Evolutionary conservation across 2,888 invertebrate species (phyloP).

Genomic region (Hirudinaria manillensis): DNA sequence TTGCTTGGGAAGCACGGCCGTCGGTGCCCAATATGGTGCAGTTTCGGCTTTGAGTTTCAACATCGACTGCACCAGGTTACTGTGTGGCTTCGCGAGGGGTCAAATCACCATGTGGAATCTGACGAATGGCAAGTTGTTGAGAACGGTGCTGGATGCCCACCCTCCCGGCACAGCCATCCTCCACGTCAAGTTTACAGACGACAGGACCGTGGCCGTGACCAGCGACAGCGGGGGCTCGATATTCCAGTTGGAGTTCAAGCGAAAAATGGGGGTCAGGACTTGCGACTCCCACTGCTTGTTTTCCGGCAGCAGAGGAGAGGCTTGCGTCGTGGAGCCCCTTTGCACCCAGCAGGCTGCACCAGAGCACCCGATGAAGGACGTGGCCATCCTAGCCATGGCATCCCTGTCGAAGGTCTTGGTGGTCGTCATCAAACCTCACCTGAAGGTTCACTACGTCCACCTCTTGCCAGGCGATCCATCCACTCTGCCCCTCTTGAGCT

Average conservation of each 20-base stretch:
- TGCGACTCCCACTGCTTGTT: slow-evolving; percentile 84
- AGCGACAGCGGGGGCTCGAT: slow-evolving; percentile 93
- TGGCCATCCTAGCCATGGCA: slow-evolving; percentile 81
- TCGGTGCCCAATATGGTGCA: slow-evolving; percentile 67
- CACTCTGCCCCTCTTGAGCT: slow-evolving; percentile 80
- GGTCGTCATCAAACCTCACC: slow-evolving; percentile 70
- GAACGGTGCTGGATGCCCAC: slow-evolving; percentile 71
- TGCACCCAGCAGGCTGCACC: slow-evolving; percentile 59
- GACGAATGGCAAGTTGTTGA: slow-evolving; percentile 68
- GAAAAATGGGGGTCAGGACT: slow-evolving; percentile 75
- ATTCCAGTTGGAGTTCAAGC: slow-evolving; percentile 81
- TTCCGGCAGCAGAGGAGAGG: slow-evolving; percentile 93
- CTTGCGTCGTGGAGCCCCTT: slow-evolving; percentile 69
- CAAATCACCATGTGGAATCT: slow-evolving; percentile 81
- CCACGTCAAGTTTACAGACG: slow-evolving; percentile 70
- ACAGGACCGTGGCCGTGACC: slow-evolving; percentile 69
- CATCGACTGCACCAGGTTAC: slow-evolving; percentile 74
- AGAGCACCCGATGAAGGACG: slow-evolving; percentile 66
- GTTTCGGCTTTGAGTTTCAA: slow-evolving; percentile 72
- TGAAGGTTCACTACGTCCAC: slow-evolving; percentile 60
- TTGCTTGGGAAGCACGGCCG: slow-evolving; percentile 66
- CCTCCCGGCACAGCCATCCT: slow-evolving; percentile 76
- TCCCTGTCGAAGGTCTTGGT: slow-evolving; percentile 82
- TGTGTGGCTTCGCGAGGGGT: slow-evolving; percentile 75
- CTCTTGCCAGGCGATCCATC: slow-evolving; percentile 57